A percentile compares a stretch with the other conserved stretches of the same genome.
Conservation (phyloP, 1,140 invertebrate genomes). For the Apocrypta bakeri region DNA sequence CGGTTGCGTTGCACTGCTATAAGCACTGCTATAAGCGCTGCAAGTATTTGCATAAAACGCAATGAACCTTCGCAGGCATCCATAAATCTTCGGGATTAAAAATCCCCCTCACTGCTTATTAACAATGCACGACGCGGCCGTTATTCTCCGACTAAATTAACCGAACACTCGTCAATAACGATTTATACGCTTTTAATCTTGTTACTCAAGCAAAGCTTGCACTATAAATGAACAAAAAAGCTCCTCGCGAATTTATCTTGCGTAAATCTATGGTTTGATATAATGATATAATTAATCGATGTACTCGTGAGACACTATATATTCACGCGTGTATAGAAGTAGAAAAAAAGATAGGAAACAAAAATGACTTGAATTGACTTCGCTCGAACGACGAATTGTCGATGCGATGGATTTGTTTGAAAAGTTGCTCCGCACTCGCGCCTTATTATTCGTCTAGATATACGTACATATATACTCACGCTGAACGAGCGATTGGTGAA, state of each 20-base stretch:
- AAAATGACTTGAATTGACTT: not conserved
- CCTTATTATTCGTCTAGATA: no score
- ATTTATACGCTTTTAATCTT: not conserved
- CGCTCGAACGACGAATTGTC: not conserved
- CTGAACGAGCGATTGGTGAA: conserved; percentile 5
- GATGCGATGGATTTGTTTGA: not conserved
- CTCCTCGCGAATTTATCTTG: not conserved
- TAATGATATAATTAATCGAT: not conserved
- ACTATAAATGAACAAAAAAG: not conserved
- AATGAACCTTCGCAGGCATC: not conserved
- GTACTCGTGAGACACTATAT: no score
- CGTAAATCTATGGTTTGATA: not conserved
- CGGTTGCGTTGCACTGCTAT: no score
- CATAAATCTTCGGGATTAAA: not conserved
- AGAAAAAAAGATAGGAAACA: not conserved
- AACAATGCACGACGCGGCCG: not conserved
- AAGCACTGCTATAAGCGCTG: no score
- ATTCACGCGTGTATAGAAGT: no score
- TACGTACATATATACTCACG: conserved; percentile 21
- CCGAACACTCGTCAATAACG: not conserved
- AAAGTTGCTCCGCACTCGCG: not conserved
- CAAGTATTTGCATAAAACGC: not conserved
- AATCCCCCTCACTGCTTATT: not conserved
- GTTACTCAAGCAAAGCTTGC: not conserved
- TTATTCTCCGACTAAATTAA: not conserved